phyloP scores from a whole-genome alignment of 2,113 vertebrate genomes.

The Leptobrachium ailaonicum region DNA sequence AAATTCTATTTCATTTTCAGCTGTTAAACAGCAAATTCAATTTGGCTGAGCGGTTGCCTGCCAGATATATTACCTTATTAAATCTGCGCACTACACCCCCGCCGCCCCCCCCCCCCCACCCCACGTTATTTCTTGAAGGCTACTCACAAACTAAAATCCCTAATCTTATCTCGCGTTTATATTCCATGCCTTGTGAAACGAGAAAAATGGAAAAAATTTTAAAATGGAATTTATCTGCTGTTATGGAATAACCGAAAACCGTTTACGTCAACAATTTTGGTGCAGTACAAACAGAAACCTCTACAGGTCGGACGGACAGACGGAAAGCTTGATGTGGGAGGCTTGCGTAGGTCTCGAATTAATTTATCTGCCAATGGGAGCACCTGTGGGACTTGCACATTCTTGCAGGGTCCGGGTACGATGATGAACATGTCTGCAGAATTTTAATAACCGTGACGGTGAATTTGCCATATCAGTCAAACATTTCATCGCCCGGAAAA shows the following conservation, averaged over 20 bases:
- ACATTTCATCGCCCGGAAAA: background rate
- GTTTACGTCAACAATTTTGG: background rate
- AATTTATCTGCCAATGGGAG: background rate
- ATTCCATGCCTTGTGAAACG: background rate
- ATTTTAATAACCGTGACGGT: background rate
- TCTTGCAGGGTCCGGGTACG: background rate
- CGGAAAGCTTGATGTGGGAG: no score
- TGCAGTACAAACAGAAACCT: no score
- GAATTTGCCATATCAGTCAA: background rate
- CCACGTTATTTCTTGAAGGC: constrained; percentile 16
- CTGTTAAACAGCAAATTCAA: constrained; percentile 72
- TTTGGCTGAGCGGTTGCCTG: constrained; percentile 65
- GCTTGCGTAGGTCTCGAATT: background rate
- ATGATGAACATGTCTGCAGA: background rate
- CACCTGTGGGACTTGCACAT: background rate
- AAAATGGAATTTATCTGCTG: background rate
- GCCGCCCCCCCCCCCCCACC: background rate
- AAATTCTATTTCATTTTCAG: constrained; percentile 71
- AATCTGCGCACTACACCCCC: constrained; percentile 60
- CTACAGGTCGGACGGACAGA: no score
- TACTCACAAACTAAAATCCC: constrained; percentile 14
- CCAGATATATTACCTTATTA: constrained; percentile 68
- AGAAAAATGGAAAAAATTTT: background rate
- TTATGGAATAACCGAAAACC: background rate
- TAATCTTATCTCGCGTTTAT: background rate